phyloP scores from a whole-genome alignment of 2,888 invertebrate genomes.

The Stenchaetothrips biformis region DNA sequence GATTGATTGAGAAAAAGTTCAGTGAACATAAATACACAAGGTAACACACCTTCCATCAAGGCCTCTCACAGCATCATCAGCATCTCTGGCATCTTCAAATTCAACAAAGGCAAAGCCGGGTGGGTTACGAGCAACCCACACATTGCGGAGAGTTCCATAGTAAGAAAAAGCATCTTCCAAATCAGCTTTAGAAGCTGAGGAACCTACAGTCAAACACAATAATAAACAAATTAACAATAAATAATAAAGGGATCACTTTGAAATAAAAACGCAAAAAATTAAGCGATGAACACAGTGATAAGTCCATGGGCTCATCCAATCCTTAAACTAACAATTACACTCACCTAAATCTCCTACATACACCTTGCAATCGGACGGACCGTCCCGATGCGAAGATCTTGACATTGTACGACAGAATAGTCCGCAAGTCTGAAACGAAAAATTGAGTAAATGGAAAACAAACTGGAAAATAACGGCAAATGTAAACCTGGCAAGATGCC shows the following conservation, averaged over 20 bases:
- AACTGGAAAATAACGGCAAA: too few species aligned
- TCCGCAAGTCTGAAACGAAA: too few species aligned
- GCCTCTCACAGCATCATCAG: slow-evolving; percentile 79
- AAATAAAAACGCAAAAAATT: not conserved
- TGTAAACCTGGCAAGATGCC: too few species aligned
- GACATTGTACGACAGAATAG: not conserved
- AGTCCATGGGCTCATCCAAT: too few species aligned
- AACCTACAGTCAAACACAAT: slow-evolving; percentile 39
- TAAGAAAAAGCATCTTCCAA: slow-evolving; percentile 89
- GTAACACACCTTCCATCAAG: slow-evolving; percentile 50
- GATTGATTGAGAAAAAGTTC: not conserved
- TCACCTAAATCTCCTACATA: slow-evolving; percentile 94
- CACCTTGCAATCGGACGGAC: slow-evolving; percentile 74
- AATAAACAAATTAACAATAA: not conserved
- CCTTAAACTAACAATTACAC: slow-evolving; percentile 45
- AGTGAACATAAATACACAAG: not conserved
- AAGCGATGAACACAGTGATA: not conserved
- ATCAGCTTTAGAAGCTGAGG: slow-evolving; percentile 79
- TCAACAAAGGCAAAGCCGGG: slow-evolving; percentile 95
- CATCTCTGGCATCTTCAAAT: slow-evolving; percentile 88
- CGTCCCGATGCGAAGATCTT: not conserved
- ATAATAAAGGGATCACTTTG: not conserved
- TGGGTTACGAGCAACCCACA: slow-evolving; percentile 96
- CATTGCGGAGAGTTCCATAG: slow-evolving; percentile 86
- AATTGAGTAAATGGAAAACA: too few species aligned